Base-by-base conservation (phyloP, 2,113 vertebrate genomes). In the Ariopsis seemanni region DNA sequence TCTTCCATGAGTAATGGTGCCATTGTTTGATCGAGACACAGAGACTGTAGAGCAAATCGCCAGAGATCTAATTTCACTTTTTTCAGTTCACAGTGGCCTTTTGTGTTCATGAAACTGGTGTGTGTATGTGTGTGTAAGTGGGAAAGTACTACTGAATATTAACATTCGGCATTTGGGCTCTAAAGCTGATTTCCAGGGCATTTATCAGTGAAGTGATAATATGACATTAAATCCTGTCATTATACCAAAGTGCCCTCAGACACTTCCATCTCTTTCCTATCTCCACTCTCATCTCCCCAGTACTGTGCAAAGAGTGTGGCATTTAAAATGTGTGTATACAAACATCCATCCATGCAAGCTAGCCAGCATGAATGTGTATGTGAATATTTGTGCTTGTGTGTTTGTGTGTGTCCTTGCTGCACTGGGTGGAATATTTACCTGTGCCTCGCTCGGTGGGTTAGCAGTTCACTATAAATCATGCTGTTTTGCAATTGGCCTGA, bases 371-470 rank as follows among this genome's bases (percentile, higher is more conserved):
- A 58, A 67, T 65, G 18, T 75, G 58, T n/a, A 10, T 72, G 63
- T 78, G 30, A 62, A n/a, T 89, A 75, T 55, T 63, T 63, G 81
- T 27, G 42, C 42, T 65, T 65, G 79, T 86, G 69, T 69, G 17
- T 57, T 14, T 82, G 81, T 42, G 84, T 88, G 60, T 86, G 80
- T 67, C 20, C 53, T 52, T 85, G 83, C 74, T 85, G 83, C 80
- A 60, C 85, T 79, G 85, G 84, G 87, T 75, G 87, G 90, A 90
- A 89, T 90, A 89, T 90, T 90, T 89, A 87, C 89, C 88, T 87
- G 78, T 65, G 63, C 85, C 82, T 85, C 30, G 52, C 82, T 84
- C n/a, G 48, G 55, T 50, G 42, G 87, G 85, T 89, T 67, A 77
- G 71, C 88, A 85, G 89, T 89, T 89, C 90, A 89, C 78, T 27